These are phyloP conservation scores for Tipula confusa DNA, from an alignment of 2,888 invertebrate species.

Conservation along the genomic window DNA sequence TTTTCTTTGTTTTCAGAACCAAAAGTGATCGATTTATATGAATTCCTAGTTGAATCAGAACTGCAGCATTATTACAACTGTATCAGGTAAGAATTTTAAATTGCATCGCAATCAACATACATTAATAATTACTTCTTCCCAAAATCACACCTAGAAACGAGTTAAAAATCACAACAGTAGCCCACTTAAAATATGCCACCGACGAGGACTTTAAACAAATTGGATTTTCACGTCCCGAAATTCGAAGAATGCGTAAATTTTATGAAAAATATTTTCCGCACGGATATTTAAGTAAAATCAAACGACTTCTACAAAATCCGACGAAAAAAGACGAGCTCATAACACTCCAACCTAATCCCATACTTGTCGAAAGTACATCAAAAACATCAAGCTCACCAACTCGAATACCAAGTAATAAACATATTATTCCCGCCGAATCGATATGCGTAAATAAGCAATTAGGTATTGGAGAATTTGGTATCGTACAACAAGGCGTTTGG, in stretches of 20 bases:
- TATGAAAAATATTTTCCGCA: slow-evolving; percentile 92
- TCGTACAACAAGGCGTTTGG: slow-evolving; percentile 97
- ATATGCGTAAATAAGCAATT: slow-evolving; percentile 91
- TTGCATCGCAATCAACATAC: not conserved
- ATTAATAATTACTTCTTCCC: not conserved
- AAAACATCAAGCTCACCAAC: slow-evolving; percentile 46
- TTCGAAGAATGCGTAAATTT: slow-evolving; percentile 86
- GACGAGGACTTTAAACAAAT: slow-evolving; percentile 87
- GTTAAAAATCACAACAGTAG: slow-evolving; percentile 81
- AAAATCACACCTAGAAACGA: slow-evolving; percentile 61
- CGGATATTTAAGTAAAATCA: slow-evolving; percentile 87
- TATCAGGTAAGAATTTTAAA: slow-evolving; percentile 55
- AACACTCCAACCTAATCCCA: slow-evolving; percentile 64
- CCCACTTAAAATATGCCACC: slow-evolving; percentile 90
- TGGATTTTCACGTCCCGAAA: slow-evolving; percentile 93
- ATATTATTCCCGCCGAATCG: slow-evolving; percentile 84
- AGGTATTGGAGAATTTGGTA: slow-evolving; percentile 96
- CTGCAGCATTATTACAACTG: slow-evolving; percentile 85
- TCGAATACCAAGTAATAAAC: slow-evolving; percentile 61
- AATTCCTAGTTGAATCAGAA: slow-evolving; percentile 91
- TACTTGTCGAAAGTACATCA: slow-evolving; percentile 46
- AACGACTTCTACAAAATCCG: slow-evolving; percentile 65
- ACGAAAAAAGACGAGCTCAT: slow-evolving; percentile 49
- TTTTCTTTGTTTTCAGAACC: slow-evolving; percentile 42
- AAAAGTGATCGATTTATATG: slow-evolving; percentile 62